phyloP scores from a whole-genome alignment of 1,140 invertebrate genomes.

The Apis florea region DNA sequence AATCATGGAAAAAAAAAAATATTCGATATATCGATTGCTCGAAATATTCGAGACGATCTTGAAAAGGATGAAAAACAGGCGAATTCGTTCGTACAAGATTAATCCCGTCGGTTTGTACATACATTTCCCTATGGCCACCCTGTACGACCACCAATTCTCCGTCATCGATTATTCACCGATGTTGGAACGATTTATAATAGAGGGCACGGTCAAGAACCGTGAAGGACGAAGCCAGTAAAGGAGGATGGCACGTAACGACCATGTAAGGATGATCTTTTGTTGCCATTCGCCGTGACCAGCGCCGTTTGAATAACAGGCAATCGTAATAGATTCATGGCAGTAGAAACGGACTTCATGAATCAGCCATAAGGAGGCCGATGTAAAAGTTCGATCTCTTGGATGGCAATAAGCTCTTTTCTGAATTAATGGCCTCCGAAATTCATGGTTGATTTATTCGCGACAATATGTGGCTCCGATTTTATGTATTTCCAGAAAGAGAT shows the following conservation, averaged over 20 bases:
- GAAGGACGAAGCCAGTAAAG: background rate
- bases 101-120: background rate
- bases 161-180: slow-evolving; percentile 37
- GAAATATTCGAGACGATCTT: background rate
- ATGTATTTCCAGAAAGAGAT: background rate
- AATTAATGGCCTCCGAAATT: slow-evolving; percentile 30
- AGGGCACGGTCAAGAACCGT: background rate
- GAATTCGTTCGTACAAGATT: slow-evolving; percentile 6
- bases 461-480: background rate
- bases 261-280: slow-evolving; percentile 17
- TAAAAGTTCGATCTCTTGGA: slow-evolving; percentile 22
- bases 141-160: background rate
- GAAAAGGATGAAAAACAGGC: background rate
- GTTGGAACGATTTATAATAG: slow-evolving; percentile 9
- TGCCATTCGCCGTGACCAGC: slow-evolving; percentile 9
- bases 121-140: background rate
- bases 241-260: slow-evolving; percentile 21
- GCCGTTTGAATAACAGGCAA: slow-evolving; percentile 5
- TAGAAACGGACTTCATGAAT: slow-evolving; percentile 39
- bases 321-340: slow-evolving; percentile 37
- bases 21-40: background rate
- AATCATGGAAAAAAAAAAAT: too few relatives aligned
- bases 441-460: slow-evolving; percentile 23
- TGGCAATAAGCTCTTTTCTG: slow-evolving; percentile 25
- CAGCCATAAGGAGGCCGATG: slow-evolving; percentile 22